These are phyloP conservation scores for Geophilus truncorum DNA, from an alignment of 2,888 invertebrate genomes.

Conservation along the genomic window DNA sequence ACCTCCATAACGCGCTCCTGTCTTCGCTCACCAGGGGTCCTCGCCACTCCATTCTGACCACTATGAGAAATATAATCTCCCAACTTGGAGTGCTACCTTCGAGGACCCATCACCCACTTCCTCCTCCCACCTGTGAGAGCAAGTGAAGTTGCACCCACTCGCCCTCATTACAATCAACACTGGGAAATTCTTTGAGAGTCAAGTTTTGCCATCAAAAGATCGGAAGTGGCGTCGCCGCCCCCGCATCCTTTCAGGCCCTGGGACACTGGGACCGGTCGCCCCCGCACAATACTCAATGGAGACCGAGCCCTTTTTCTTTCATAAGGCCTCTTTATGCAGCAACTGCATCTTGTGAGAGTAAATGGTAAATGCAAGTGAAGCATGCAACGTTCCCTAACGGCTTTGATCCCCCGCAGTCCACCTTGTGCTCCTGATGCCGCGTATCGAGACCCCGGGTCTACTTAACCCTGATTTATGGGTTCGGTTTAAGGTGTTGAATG, in stretches of 20 bases:
- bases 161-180: background rate
- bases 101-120: background rate
- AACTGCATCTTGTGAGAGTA: background rate
- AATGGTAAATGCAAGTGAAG: background rate
- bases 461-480: background rate
- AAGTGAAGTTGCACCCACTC: background rate
- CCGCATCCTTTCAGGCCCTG: background rate
- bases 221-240: background rate
- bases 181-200: background rate
- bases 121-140: background rate
- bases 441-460: background rate
- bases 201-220: background rate
- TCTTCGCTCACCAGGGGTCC: background rate
- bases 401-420: background rate
- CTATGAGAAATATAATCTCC: background rate
- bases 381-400: background rate
- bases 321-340: background rate
- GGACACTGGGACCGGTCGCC: background rate
- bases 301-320: background rate
- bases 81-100: background rate
- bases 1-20: background rate
- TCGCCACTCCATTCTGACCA: background rate
- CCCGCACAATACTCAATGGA: background rate
- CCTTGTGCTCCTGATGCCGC: too few relatives aligned
- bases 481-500: background rate